Base-by-base conservation (phyloP, 2,113 vertebrate species). In the Catharus minimus region DNA sequence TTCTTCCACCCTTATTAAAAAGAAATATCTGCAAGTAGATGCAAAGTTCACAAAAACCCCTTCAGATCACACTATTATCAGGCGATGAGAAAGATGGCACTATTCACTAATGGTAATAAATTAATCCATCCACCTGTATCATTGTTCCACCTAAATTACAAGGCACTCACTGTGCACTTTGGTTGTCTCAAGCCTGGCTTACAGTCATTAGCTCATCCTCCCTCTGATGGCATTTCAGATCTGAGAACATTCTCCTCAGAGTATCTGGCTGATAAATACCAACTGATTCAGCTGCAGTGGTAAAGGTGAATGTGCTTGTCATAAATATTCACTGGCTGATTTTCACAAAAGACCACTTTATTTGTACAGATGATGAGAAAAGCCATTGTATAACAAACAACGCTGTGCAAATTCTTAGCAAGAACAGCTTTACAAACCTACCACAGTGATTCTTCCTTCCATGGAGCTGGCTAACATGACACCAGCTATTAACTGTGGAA, bases 291-390 rank as follows among this genome's bases (percentile, higher is more conserved):
- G 75, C 89, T 82, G 57, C 27, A 22, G 72, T 78, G 90, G 50
- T 44, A 86, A 96, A 96, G 91, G 91, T 92, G 91, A 96, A 94
- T 23, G 30, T 47, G 80, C 58, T 66, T 84, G 67, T 62, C 78
- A 83, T 90, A 95, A 95, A 94, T 89, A 95, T 92, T 86, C 76
- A 44, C 81, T 28, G 64, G 39, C 62, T 92, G 76, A 94, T 95
- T 85, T 94, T 76, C 60, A 66, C 82, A 91, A 81, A 92, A 87
- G 82, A 82, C 68, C 38, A 32, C 28, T 92, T 82, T 89, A 82
- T 90, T 93, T 91, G 71, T 19, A 80, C 39, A 91, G 82, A 38
- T 73, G 77, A 90, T 93, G 82, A 91, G 85, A 88, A 94, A 91
- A 95, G 39, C 28, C 36, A 24, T 23, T 64, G 71, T 53, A 39